Base-by-base conservation (phyloP, 1,140 invertebrate species). In the Brachionus paranguensis region DNA sequence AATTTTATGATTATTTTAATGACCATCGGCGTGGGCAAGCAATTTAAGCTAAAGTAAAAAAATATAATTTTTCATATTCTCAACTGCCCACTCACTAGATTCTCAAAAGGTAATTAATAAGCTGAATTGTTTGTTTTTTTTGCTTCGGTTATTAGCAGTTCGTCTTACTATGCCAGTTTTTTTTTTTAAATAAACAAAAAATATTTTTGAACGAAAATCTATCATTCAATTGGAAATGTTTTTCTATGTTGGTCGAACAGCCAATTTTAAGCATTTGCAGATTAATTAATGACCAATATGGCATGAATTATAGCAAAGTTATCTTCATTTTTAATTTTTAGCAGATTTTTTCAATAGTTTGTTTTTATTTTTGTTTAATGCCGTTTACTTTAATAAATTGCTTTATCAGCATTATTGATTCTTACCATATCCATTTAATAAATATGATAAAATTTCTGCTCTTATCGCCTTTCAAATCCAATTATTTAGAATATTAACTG, bases 281-380 rank as follows among this genome's bases (percentile, higher is more conserved):
- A 68, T 68, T 33, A 68, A 68, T 68, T 68, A 68, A 68, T 68
- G 65, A 68, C 65, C 65, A 68, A 33, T 68, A 68, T 68, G 65
- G 53, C 20, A 60, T 60, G 53, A 60, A 60, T 60, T 60, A 60
- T 8, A 20, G 53, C 53, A 60, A 60, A 60, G 53, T 60, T 60
- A 60, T 20, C 5, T 60, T 60, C 53, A 20, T 60, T 8, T 55
- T 20, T 68, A 12, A 68, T 68, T 68, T 64, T 68, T 14, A 68
- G n/a, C 65, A 68, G 65, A 68, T 68, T 68, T 68, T 68, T 33
- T 68, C n/a, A 37, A 33, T 68, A 33, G 12, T 68, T 27, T 68
- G 14, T 68, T 29, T 68, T 60, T 60, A 24, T 60, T 60, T 20
- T 60, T 60, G 45, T 47, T 60, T 8, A 60, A 60, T 60, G 53